Percentiles rank a stretch among this genome's conserved stretches.
These are phyloP conservation scores for Cerastis leucographa DNA, from an alignment of 2,888 invertebrate genomes.

Conservation along the genomic window DNA sequence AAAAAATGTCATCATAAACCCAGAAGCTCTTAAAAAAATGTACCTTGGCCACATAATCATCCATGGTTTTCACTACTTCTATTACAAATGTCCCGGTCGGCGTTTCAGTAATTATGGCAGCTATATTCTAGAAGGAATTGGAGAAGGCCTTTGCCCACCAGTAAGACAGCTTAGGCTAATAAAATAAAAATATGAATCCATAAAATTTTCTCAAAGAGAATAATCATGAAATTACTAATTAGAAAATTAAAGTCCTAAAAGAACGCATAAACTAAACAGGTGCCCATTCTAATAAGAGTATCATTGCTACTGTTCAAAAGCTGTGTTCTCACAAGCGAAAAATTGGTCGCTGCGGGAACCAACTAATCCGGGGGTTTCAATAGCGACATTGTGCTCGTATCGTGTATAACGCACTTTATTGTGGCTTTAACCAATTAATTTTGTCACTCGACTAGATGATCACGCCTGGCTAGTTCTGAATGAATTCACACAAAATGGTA, in stretches of 20 bases:
- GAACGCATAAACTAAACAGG: neutral
- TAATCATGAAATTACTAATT: neutral
- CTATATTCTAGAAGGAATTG: neutral
- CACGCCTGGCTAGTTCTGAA: constrained; percentile 70
- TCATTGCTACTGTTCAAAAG: constrained; percentile 43
- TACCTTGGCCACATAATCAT: too few species aligned
- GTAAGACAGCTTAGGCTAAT: neutral
- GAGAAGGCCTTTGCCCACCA: neutral
- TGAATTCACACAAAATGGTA: constrained; percentile 69
- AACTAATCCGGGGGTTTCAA: constrained; percentile 79
- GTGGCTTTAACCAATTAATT: constrained; percentile 84
- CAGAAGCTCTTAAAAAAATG: neutral
- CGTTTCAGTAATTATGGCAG: neutral
- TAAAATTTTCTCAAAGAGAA: neutral
- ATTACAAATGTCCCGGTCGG: neutral
- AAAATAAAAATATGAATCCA: neutral
- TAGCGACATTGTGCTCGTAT: constrained; percentile 75
- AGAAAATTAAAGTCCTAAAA: constrained; percentile 14
- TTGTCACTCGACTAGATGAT: constrained; percentile 79
- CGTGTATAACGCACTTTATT: constrained; percentile 77
- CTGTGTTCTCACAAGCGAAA: constrained; percentile 74
- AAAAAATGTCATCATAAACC: neutral
- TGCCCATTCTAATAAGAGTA: constrained; percentile 43
- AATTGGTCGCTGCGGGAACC: constrained; percentile 77
- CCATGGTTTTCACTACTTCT: neutral